phyloP scores from a whole-genome alignment of 2,797 vertebrate species.

The Gadopsis bispinosus region DNA sequence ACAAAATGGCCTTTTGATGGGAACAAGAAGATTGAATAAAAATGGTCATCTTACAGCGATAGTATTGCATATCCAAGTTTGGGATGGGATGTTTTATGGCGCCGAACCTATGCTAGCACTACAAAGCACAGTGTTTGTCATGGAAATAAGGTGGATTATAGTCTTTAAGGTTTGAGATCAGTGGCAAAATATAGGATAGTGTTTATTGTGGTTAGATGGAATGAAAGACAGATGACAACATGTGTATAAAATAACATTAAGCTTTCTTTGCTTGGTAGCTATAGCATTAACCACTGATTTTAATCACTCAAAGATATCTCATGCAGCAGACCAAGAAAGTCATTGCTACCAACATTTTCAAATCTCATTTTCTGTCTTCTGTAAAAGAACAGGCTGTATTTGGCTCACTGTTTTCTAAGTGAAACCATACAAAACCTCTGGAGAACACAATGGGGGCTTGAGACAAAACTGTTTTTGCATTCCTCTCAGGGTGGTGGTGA shows the following conservation, averaged over 20 bases:
- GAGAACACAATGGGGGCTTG: conserved; percentile 62
- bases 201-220: conserved; percentile 72
- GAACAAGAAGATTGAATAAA: conserved; percentile 87
- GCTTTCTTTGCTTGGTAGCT: conserved; percentile 45
- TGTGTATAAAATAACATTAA: conserved; percentile 66
- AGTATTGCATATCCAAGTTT: conserved; percentile 78
- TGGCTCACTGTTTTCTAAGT: conserved; percentile 64
- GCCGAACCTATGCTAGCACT: conserved; percentile 68
- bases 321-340: conserved; percentile 35
- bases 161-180: conserved; percentile 80
- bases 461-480: conserved; percentile 72
- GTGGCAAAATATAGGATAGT: conserved; percentile 76
- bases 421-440: conserved; percentile 72
- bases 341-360: conserved; percentile 24
- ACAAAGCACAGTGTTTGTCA: conserved; percentile 82
- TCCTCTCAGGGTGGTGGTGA: conserved; percentile 68
- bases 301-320: conserved; percentile 56
- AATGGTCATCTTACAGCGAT: conserved; percentile 82
- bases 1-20: conserved; percentile 84
- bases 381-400: conserved; percentile 51
- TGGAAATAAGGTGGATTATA: conserved; percentile 83
- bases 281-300: conserved; percentile 61
- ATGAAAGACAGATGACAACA: conserved; percentile 58
- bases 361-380: conserved; percentile 30
- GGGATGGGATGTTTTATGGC: conserved; percentile 75